Conservation (phyloP, 2,113 vertebrate species). For the Poecilia latipinna region DNA sequence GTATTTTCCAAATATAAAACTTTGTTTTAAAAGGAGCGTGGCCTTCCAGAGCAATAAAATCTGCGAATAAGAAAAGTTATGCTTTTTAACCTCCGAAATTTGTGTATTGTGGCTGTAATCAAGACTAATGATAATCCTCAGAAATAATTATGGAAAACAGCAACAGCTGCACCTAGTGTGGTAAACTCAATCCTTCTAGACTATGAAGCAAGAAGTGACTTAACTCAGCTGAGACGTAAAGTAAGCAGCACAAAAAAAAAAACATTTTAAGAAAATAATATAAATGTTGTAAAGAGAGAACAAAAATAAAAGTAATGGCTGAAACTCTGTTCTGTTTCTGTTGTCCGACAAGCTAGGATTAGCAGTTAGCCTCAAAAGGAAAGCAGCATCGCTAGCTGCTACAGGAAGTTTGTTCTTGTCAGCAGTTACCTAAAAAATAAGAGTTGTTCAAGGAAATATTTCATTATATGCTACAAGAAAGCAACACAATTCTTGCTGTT, state of each 20-base stretch:
- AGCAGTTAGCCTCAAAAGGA: neutral
- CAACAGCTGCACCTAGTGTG: neutral
- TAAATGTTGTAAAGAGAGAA: neutral
- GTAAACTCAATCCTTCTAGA: neutral
- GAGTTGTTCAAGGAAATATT: too few species aligned
- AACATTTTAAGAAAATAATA: neutral
- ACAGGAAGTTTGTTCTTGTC: too few species aligned
- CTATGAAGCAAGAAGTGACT: neutral
- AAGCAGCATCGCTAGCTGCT: neutral
- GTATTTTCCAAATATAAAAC: neutral
- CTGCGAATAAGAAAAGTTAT: neutral
- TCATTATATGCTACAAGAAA: neutral
- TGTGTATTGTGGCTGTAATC: neutral
- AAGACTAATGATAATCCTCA: neutral
- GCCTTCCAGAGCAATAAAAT: neutral
- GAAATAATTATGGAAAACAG: neutral
- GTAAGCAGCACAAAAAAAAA: neutral
- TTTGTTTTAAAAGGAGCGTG: neutral
- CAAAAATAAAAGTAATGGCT: neutral
- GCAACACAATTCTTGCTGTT: neutral
- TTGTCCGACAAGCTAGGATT: neutral
- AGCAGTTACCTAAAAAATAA: too few species aligned
- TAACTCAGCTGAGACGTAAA: neutral
- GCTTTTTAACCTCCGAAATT: too few species aligned
- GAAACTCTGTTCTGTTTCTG: neutral